Base-by-base conservation (phyloP, 2,113 vertebrate species). In the Solea senegalensis region DNA sequence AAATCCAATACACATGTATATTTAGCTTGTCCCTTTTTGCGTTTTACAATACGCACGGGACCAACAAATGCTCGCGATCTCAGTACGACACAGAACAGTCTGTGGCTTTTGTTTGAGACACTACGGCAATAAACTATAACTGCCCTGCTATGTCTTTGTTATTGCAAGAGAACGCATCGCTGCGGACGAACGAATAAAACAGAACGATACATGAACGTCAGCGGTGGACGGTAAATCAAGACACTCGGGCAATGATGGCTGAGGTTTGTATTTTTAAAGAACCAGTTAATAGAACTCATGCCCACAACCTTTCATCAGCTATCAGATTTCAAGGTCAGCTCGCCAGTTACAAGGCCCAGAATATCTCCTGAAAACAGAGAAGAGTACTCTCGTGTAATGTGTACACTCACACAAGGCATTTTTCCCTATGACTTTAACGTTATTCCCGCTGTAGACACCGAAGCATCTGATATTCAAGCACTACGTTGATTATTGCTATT, bases 1-100 rank as follows among this genome's bases (percentile, higher is more conserved):
- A 91, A 92, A 91, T 88, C 74, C 60, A 85, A 87, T 78, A 82
- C 85, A 68, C 16, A 4, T 69, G 80, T 92, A 90, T 83, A 90
- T 91, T 88, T 91, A 90, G 85, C 84, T 49, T 76, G 78, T 79
- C 82, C 75, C 11, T 71, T 7, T 16, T 64, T 28, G 10, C 34
- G 61, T 86, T 91, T 85, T 75, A 82, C 69, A 78, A 60, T 78
- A 49, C 0, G 15, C 34, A 70, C 48, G 51, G 46, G 21, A 76
- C 81, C 72, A 80, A 74, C 65, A 56, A 90, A 87, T 76, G 61
- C 45, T 62, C 27, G 5, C 21, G 16, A 81, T 74, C 79, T 81
- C 51, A 59, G 41, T 41, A 55, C 59, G 73, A 83, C 65, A 73
- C 69, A 34, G 52, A 46, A 63, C 54, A 43, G 40, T 66, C 41